These are phyloP conservation scores for Microhierax caerulescens DNA, from an alignment of 2,797 vertebrate species.

Conservation along the genomic window DNA sequence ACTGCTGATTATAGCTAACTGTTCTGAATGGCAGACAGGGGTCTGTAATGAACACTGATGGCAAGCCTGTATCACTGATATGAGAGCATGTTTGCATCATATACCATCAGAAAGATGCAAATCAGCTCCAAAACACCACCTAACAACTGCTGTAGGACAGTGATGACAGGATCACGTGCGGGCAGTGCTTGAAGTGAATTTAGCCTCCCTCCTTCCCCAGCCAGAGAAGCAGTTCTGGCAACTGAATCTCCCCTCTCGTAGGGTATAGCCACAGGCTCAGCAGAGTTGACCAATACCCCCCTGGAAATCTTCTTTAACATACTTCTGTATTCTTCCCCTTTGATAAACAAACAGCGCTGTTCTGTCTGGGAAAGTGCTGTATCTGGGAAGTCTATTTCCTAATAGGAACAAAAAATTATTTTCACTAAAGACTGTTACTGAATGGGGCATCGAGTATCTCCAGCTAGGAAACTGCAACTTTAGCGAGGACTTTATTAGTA, in stretches of 20 bases:
- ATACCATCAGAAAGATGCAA: background rate
- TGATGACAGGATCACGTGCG: background rate
- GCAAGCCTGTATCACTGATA: background rate
- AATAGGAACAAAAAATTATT: background rate
- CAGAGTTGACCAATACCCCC: background rate
- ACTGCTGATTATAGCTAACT: background rate
- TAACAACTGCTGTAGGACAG: background rate
- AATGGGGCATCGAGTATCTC: background rate
- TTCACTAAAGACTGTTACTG: background rate
- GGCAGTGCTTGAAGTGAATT: background rate
- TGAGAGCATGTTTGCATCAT: background rate
- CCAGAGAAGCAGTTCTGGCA: background rate
- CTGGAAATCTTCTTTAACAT: background rate
- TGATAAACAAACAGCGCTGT: background rate
- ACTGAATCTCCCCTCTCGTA: background rate
- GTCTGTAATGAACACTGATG: background rate
- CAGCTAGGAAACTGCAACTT: background rate
- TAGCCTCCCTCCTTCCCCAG: background rate
- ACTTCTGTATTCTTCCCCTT: background rate
- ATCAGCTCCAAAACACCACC: background rate
- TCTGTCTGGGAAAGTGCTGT: background rate
- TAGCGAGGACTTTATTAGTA: background rate
- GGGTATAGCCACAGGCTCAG: background rate
- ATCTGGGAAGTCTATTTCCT: background rate
- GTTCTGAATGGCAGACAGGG: background rate